Conservation (phyloP, 1,140 invertebrate species). For the Ylistrum balloti region DNA sequence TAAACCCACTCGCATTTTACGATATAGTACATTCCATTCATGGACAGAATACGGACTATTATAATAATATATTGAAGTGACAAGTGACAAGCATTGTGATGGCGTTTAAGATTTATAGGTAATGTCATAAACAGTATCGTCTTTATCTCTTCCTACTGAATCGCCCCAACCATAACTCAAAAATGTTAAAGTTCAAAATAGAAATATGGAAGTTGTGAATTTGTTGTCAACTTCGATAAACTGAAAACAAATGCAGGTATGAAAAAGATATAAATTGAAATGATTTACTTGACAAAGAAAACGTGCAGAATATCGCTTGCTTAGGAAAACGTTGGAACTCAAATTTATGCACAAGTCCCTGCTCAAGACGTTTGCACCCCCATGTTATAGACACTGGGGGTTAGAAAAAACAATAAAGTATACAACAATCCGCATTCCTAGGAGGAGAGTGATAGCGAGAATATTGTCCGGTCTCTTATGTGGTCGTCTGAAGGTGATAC, state of each 20-base stretch:
- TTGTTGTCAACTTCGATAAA: not conserved
- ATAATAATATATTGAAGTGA: slow-evolving; percentile 3
- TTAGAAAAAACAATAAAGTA: not conserved
- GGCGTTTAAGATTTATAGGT: not conserved
- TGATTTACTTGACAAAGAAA: not conserved
- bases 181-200: not conserved
- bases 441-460: not conserved
- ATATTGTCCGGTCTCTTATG: not conserved
- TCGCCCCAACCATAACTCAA: not conserved
- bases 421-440: not conserved
- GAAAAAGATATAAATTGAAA: not conserved
- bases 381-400: not conserved
- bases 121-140: not conserved
- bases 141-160: not conserved
- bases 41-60: not conserved
- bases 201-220: not conserved
- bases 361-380: too few relatives aligned
- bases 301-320: not conserved
- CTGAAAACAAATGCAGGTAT: not conserved
- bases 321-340: not conserved
- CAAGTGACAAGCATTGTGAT: slow-evolving; percentile 18
- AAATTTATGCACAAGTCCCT: too few relatives aligned
- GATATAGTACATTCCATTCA: not conserved
- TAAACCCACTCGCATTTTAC: not conserved
- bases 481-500: not conserved